Base-by-base conservation (phyloP, 2,888 invertebrate genomes). In the Xylota segnis region DNA sequence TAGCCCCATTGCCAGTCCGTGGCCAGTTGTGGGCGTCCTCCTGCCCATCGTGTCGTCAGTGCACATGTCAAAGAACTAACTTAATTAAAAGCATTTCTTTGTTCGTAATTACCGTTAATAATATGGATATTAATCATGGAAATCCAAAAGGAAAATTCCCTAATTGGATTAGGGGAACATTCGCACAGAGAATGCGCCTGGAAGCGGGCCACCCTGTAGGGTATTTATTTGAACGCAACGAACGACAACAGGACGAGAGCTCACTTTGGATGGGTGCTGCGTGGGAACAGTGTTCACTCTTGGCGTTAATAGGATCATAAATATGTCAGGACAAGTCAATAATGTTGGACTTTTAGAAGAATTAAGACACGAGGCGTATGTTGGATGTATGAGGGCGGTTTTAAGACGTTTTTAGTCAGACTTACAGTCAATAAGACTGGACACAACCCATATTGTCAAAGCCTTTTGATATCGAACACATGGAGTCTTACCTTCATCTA, bases 41-140 rank as follows among this genome's bases (percentile, higher is more conserved):
- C 10, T 18, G n/a, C n/a, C 2, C 32, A 16, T 34, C 29, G 56
- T 27, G 45, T 29, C 18, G 18, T 29, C 10, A 43, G 58, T 52
- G 66, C 71, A 79, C 79, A 72, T 59, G 79, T 79, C 79, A 78
- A 79, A 79, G 56, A 72, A 72, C 72, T 65, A 59, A 79, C 65
- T 79, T 72, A 79, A 79, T 79, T 79, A 79, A 72, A 79, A 72
- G 65, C 72, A 32, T 78, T 79, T 79, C 72, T 79, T 72, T 79
- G 65, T 79, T 59, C 40, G 72, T 59, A 79, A 79, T 79, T 72
- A 79, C 79, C 72, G 56, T 65, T 72, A 79, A 63, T 79, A 72
- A 72, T 52, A 52, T 52, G 63, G 79, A 72, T 79, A 72, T 79
- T 79, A 72, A 79, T 79, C 79, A 79, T 65, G 27, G 32, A 79